Evolutionary conservation across 2,888 invertebrate species (phyloP), one percentile per base, ranked within the genome.

Genomic region (Digitonthophagus gazella): DNA sequence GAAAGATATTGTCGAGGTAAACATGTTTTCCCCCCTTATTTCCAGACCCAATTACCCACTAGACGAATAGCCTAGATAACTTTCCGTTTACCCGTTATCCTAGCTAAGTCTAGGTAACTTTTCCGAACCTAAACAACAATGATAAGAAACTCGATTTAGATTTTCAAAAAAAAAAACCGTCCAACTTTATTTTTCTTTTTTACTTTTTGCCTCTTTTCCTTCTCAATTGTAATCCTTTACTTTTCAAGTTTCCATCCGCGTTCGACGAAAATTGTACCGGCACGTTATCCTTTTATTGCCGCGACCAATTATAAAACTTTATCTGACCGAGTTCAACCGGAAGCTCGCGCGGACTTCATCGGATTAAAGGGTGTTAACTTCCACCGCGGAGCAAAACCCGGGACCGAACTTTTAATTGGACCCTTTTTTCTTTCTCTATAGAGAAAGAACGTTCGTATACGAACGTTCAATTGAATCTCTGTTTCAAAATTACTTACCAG

Each of bases 401-500:
- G n/a, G n/a, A n/a, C n/a, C n/a, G n/a, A n/a, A n/a, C n/a, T n/a
- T n/a, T n/a, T n/a, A n/a, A n/a, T n/a, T n/a, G n/a, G n/a, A n/a
- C n/a, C n/a, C n/a, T n/a, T n/a, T n/a, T n/a, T n/a, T n/a, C n/a
- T n/a, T n/a, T n/a, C n/a, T n/a, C n/a, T n/a, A n/a, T n/a, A n/a
- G n/a, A n/a, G n/a, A n/a, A n/a, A n/a, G n/a, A n/a, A n/a, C n/a
- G n/a, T n/a, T n/a, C n/a, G n/a, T n/a, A n/a, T n/a, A n/a, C n/a
- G n/a, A n/a, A n/a, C n/a, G n/a, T 22, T 22, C 6, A 22, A 44
- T 44, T 44, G 6, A 44, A 8, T 44, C 11, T 44, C n/a, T n/a
- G n/a, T n/a, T n/a, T n/a, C n/a, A 63, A 58, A 22, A 83, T n/a
- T n/a, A n/a, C 84, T 80, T 83, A 91, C 91, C 91, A 88, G 90